A percentile compares a stretch with the other conserved stretches of the same genome.
Evolutionary conservation across 2,797 vertebrate species (phyloP).

Genomic region (Botia almorhae): DNA sequence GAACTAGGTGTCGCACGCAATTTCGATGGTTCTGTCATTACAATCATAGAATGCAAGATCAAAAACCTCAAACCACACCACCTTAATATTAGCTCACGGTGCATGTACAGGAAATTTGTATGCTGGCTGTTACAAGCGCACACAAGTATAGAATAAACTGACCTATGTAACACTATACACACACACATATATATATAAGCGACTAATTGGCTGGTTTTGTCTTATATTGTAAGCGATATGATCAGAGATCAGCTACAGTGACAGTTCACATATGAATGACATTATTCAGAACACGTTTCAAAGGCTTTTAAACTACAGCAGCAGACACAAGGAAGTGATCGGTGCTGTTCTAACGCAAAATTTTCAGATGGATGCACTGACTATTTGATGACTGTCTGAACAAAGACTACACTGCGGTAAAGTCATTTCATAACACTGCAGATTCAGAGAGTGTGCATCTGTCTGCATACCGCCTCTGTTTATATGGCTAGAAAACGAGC

Average conservation of each 20-base stretch:
- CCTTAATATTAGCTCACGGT: slow-evolving; percentile 34
- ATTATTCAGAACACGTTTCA: neutral
- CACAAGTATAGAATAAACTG: neutral
- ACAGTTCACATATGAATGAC: neutral
- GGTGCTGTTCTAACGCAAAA: too few species aligned
- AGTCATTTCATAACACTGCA: slow-evolving; percentile 7
- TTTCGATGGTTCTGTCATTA: neutral
- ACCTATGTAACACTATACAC: neutral
- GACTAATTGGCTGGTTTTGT: neutral
- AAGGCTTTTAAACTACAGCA: neutral
- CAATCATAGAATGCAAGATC: neutral
- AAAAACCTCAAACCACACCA: neutral
- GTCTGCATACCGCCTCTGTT: neutral
- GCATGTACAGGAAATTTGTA: slow-evolving; percentile 5
- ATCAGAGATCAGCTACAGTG: neutral
- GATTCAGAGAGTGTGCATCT: neutral
- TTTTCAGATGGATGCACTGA: neutral
- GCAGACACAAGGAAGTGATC: too few species aligned
- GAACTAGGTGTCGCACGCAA: neutral
- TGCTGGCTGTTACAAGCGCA: neutral
- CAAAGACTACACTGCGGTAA: slow-evolving; percentile 10
- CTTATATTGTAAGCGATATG: neutral
- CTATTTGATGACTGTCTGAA: neutral
- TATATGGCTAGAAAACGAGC: neutral
- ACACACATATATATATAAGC: neutral